A percentile compares a stretch with the other conserved stretches of the same genome.
These are phyloP conservation scores for Ceratotherium simum DNA, from an alignment of 2,113 vertebrate genomes.

Conservation along the genomic window DNA sequence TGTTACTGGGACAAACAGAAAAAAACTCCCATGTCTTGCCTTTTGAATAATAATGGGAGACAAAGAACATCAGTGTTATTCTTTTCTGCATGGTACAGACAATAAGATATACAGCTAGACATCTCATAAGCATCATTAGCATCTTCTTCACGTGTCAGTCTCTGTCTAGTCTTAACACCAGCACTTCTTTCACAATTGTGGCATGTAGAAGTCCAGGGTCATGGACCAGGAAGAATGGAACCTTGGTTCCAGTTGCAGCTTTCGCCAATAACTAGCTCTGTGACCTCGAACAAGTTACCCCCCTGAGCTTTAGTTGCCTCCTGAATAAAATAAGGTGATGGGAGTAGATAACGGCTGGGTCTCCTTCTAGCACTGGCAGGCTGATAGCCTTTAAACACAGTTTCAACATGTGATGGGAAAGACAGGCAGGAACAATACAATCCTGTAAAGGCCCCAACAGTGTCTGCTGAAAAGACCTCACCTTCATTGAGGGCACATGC, in stretches of 20 bases:
- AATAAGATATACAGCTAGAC: background rate
- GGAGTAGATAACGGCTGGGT: background rate
- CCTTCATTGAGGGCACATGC: background rate
- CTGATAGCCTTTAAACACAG: background rate
- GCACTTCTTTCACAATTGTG: background rate
- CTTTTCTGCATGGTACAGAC: background rate
- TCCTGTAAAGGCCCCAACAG: background rate
- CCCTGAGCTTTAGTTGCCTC: background rate
- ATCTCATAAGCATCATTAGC: background rate
- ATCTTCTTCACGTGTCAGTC: background rate
- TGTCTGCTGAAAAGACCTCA: background rate
- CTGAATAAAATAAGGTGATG: background rate
- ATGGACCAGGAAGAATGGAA: background rate
- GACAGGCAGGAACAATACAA: background rate
- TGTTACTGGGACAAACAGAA: background rate
- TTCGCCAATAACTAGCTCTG: background rate
- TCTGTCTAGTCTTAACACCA: background rate
- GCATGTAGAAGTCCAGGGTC: background rate
- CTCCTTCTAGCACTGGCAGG: background rate
- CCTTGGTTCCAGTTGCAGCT: background rate
- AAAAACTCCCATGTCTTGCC: background rate
- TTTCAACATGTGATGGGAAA: background rate
- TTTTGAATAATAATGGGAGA: background rate
- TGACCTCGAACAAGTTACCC: background rate
- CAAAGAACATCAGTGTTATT: background rate